Evolutionary conservation across 1,140 invertebrate genomes (phyloP), one percentile per base, ranked within the genome.

Genomic region (Euglossa dilemma): DNA sequence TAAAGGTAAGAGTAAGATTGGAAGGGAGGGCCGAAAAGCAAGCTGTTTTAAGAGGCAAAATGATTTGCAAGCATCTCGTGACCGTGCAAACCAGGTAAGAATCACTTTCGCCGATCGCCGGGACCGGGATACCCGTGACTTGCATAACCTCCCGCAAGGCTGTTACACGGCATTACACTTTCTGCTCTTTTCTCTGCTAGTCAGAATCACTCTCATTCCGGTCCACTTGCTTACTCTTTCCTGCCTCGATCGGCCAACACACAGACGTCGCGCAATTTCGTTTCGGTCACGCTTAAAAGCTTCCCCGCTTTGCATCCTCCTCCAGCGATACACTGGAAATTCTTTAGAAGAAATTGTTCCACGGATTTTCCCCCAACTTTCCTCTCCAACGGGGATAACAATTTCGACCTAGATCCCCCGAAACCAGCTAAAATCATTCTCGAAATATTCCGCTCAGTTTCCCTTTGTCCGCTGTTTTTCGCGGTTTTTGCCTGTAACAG

Each of bases 31-130:
- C 6, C 14, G 16, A 23, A 45, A n/a, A 64, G 20, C 20, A n/a
- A 4, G 8, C 2, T 66, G 5, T 67, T 52, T 43, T 14, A 20
- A 61, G 14, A 43, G 52, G 20, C 52, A 7, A 69, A 50, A 82
- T 61, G 59, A 71, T 36, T 45, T 43, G 25, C 82, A 54, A 56
- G n/a, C 47, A 76, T 80, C 81, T 52, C 9, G 18, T 64, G 71
- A 45, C 43, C 52, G 52, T 80, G 63, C 63, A n/a, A 70, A 71
- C 80, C 87, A 78, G 52, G 88, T 85, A 91, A 71, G 82, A 87
- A 93, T 93, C 91, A 90, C 92, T 93, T 93, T 93, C 92, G 91
- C 92, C 91, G 91, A 93, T 88, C 91, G 87, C 82, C 78, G 84
- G 74, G 83, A 73, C 59, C 36, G n/a, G 66, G n/a, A 71, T 69